Evolutionary conservation across 2,797 vertebrate species (phyloP).

Genomic region (Clamator glandarius): DNA sequence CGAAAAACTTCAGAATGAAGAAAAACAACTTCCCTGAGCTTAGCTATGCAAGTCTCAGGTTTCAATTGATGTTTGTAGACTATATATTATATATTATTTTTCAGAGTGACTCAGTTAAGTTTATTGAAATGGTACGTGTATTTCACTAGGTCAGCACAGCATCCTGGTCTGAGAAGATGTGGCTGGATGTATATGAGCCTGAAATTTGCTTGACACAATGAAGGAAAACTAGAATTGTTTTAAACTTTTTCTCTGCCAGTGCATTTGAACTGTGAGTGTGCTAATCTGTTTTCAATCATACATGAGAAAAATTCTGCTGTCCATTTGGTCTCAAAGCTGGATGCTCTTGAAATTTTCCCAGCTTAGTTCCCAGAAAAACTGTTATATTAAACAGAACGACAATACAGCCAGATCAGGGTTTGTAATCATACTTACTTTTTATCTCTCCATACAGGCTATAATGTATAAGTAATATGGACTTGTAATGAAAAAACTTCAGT

Average conservation of each 20-base stretch:
- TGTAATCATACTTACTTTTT: not conserved
- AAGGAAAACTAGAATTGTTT: not conserved
- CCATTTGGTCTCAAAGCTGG: not conserved
- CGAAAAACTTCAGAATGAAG: not conserved
- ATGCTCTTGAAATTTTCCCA: not conserved
- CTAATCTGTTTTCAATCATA: not conserved
- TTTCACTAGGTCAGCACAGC: not conserved
- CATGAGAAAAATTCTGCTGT: not conserved
- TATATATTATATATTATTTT: not conserved
- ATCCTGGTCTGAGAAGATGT: not conserved
- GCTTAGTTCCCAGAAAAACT: not conserved
- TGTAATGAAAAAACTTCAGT: not conserved
- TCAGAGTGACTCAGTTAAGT: not conserved
- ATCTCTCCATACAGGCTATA: not conserved
- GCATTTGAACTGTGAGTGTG: not conserved
- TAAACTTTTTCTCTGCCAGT: not conserved
- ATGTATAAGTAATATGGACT: not conserved
- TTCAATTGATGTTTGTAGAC: constrained; percentile 13
- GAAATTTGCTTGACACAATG: not conserved
- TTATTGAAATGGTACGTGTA: constrained; percentile 6
- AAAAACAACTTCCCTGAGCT: not conserved
- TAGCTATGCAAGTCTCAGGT: not conserved
- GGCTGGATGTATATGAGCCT: not conserved
- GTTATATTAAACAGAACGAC: not conserved
- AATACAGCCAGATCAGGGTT: not conserved